Evolutionary conservation across 2,113 vertebrate species (phyloP).

Genomic region (Pseudorasbora parva): DNA sequence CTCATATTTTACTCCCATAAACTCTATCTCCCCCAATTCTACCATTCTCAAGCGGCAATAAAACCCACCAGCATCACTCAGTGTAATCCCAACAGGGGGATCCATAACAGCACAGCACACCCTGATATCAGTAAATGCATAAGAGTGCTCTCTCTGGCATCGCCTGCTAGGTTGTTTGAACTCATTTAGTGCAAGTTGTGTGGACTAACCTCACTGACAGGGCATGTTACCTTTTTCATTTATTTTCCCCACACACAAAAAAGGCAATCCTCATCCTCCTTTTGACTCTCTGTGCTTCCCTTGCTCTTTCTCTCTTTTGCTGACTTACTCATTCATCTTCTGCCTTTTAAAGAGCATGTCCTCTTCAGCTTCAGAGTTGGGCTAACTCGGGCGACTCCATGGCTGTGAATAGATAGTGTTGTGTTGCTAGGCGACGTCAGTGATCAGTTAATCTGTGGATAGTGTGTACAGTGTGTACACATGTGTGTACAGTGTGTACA

Average conservation of each 20-base stretch:
- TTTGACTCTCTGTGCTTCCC: neutral
- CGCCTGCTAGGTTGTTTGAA: neutral
- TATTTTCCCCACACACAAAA: neutral
- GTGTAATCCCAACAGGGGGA: constrained; percentile 3
- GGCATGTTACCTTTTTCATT: neutral
- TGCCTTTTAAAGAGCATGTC: neutral
- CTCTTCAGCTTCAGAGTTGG: constrained; percentile 19
- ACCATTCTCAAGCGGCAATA: constrained; percentile 3
- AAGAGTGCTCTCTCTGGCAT: neutral
- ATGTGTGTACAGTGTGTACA: neutral
- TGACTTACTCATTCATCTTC: constrained; percentile 8
- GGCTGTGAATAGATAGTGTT: constrained; percentile 20
- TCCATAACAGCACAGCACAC: constrained; percentile 11
- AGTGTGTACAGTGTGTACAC: neutral
- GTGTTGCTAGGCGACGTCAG: constrained; percentile 23
- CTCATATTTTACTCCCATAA: constrained; percentile 3
- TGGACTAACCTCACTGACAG: neutral
- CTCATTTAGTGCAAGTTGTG: neutral
- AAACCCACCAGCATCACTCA: constrained; percentile 25
- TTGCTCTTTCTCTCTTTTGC: neutral
- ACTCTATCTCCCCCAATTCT: neutral
- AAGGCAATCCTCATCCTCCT: neutral
- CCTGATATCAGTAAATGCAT: constrained; percentile 11
- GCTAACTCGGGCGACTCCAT: neutral
- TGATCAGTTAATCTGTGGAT: constrained; percentile 7